Conservation (phyloP, 2,888 invertebrate genomes). For the Tipula helvola region DNA sequence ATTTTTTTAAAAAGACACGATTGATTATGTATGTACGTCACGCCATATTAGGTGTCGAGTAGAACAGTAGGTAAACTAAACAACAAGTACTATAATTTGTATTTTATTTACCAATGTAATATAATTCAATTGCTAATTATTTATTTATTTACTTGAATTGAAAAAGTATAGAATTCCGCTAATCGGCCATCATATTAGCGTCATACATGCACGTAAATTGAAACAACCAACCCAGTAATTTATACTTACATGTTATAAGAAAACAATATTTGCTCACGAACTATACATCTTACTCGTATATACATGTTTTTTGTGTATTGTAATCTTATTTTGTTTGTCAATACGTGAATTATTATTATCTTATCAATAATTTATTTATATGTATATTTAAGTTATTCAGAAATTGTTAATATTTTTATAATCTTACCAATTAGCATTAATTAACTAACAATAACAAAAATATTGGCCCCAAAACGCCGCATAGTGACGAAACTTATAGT, state of each 20-base stretch:
- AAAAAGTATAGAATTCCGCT: background rate
- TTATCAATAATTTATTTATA: background rate
- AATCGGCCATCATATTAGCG: background rate
- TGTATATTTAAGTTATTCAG: background rate
- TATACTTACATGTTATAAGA: background rate
- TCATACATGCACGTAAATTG: background rate
- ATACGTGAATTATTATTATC: background rate
- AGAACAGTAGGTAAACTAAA: background rate
- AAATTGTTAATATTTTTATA: background rate
- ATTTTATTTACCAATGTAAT: background rate
- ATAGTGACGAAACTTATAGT: background rate
- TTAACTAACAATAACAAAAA: background rate
- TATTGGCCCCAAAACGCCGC: background rate
- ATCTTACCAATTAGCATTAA: background rate
- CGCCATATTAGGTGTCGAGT: too few species aligned
- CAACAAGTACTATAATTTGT: background rate
- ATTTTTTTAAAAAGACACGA: background rate
- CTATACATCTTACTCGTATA: background rate
- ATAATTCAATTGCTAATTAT: background rate
- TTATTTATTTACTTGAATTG: background rate
- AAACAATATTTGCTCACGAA: background rate
- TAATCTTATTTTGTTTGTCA: background rate
- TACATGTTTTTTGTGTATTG: background rate
- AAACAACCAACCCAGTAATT: background rate
- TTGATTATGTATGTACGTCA: too few species aligned